Percentiles rank a stretch among this genome's conserved stretches.
These are phyloP conservation scores for Amblyjoppa fuscipennis DNA, from an alignment of 2,888 invertebrate genomes.

Conservation along the genomic window DNA sequence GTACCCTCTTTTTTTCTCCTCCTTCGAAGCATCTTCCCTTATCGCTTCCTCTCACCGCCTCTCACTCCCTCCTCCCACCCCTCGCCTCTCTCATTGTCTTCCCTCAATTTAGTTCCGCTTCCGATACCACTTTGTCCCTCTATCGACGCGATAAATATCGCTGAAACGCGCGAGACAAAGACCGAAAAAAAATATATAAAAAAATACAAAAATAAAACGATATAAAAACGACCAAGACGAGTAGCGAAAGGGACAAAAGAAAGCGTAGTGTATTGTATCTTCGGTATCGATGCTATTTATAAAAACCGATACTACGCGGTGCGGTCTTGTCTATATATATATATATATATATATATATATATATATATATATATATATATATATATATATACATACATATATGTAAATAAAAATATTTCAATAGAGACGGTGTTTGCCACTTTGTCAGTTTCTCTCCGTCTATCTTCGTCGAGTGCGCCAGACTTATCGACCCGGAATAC, in stretches of 20 bases:
- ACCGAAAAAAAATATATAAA: conserved; percentile 6
- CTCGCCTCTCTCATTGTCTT: conserved; percentile 54
- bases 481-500: conserved; percentile 41
- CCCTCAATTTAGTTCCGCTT: conserved; percentile 59
- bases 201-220: too few species aligned
- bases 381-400: not conserved
- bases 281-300: conserved; percentile 30
- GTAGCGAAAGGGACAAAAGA: not conserved
- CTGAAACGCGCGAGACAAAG: conserved; percentile 37
- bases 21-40: conserved; percentile 38
- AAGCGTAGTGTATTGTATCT: conserved; percentile 23
- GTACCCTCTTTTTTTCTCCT: conserved; percentile 29
- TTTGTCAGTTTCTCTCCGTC: conserved; percentile 19
- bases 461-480: conserved; percentile 25
- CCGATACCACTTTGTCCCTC: conserved; percentile 65
- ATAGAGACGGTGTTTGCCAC: conserved; percentile 11
- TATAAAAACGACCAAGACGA: conserved; percentile 7
- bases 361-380: too few species aligned
- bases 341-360: not conserved
- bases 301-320: conserved; percentile 2
- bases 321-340: not conserved
- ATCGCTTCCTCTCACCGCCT: conserved; percentile 31
- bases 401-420: conserved; percentile 21
- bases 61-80: not conserved
- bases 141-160: conserved; percentile 59